Conservation (phyloP, 1,140 invertebrate species). For the Sarcophaga peregrina region DNA sequence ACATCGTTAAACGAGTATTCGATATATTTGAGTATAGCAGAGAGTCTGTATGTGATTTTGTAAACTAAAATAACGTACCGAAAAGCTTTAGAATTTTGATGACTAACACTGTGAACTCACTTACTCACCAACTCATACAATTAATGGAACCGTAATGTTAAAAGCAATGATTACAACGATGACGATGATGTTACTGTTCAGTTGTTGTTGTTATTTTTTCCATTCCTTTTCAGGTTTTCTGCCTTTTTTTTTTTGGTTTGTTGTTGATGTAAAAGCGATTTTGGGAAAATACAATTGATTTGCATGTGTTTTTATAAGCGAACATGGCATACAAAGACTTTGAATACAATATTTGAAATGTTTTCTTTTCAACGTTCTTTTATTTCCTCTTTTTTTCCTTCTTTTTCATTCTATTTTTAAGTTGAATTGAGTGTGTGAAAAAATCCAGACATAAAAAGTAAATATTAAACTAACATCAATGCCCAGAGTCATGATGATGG, state of each 20-base stretch:
- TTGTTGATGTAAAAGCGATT: not conserved
- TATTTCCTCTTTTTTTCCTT: not conserved
- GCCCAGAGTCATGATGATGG: too few species aligned
- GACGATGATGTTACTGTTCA: not conserved
- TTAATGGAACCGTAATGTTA: not conserved
- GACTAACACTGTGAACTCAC: not conserved
- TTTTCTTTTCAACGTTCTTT: too few species aligned
- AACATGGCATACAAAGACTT: not conserved
- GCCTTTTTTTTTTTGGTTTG: not conserved
- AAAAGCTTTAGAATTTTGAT: conserved; percentile 7
- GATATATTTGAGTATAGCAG: not conserved
- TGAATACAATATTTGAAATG: not conserved
- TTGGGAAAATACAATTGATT: conserved; percentile 19
- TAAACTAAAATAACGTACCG: not conserved
- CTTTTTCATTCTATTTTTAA: not conserved
- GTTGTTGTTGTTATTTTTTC: too few species aligned
- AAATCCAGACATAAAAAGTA: conserved; percentile 37
- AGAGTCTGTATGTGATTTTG: not conserved
- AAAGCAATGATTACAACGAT: not conserved
- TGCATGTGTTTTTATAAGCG: not conserved
- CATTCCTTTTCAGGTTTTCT: not conserved
- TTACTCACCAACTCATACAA: too few species aligned
- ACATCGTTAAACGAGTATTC: not conserved
- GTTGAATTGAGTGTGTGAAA: conserved; percentile 27
- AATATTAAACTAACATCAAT: conserved; percentile 29